Base-by-base conservation (phyloP, 2,797 vertebrate genomes). In the Myotis daubentonii region DNA sequence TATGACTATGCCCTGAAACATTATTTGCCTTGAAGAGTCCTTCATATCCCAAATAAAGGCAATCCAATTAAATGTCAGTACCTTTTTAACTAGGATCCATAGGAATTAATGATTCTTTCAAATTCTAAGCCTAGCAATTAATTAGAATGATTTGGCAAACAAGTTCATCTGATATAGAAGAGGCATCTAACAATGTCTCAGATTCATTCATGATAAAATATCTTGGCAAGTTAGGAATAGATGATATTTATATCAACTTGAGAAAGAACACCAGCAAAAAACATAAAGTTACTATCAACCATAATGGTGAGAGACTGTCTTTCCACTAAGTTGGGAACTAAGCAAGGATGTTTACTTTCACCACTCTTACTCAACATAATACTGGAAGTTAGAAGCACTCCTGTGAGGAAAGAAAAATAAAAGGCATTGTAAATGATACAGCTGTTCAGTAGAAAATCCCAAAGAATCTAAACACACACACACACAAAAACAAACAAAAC, bases 181-280 rank as follows among this genome's bases (percentile, higher is more conserved):
- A 87, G 22, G 9, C 41, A 84, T 70, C 72, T 95, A 57, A 89
- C 71, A 80, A 83, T 92, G 74, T 84, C 76, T 30, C 38, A 91
- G 4, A 65, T 81, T 10, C 17, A 33, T 83, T 68, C 28, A 80
- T 25, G 15, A 70, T 57, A 93, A 89, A 80, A 66, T 81, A 22
- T 70, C n/a, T 90, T 33, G 60, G 44, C 49, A 84, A 36, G 23
- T 92, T 87, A 70, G 5, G 12, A 85, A 68, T 44, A 89, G 30
- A 87, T 1, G 13, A 19, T 17, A 92, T 81, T 87, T 84, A 38
- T n/a, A 66, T 30, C 20, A 84, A 66, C 47, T 60, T 81, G 72
- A 60, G 84, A 81, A 95, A 81, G 53, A 80, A 13, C 6, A 80
- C 60, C 41, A 88, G 74, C 33, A 92, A 94, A 51, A 87, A 94